Evolutionary conservation across 2,888 invertebrate genomes (phyloP).

Genomic region (Thymelicus sylvestris): DNA sequence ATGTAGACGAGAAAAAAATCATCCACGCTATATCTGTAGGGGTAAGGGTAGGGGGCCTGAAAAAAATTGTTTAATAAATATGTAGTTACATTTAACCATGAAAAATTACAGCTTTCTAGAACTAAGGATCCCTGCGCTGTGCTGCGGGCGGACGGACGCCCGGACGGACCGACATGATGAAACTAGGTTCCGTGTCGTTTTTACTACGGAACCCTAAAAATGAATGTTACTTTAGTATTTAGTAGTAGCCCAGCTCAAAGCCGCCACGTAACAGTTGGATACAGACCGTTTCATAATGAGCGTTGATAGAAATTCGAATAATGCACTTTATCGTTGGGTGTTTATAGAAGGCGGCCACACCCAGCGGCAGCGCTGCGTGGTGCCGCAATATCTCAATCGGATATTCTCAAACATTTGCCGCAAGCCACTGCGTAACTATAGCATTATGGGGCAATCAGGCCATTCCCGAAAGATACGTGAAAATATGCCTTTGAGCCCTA

Average conservation of each 20-base stretch:
- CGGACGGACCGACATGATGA: no score
- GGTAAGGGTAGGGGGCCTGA: no score
- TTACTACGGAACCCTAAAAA: no score
- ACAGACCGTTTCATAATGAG: constrained; percentile 39
- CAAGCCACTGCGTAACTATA: constrained; percentile 39
- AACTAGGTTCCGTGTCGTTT: no score
- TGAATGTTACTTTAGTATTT: neutral
- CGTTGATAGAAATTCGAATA: constrained; percentile 47
- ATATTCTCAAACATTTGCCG: constrained; percentile 43
- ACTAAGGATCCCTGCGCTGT: no score
- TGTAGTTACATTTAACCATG: no score
- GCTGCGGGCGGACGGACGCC: no score
- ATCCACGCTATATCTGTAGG: no score
- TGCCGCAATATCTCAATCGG: constrained; percentile 54
- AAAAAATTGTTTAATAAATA: no score
- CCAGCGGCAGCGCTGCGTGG: constrained; percentile 53
- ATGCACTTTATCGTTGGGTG: constrained; percentile 48
- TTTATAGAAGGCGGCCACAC: constrained; percentile 54
- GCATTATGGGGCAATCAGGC: constrained; percentile 10
- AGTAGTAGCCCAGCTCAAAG: neutral
- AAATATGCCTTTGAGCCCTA: neutral
- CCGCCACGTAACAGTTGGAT: constrained; percentile 15
- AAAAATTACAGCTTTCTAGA: no score
- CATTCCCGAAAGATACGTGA: neutral
- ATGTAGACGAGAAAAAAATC: no score